A percentile compares a stretch with the other conserved stretches of the same genome.
phyloP scores from a whole-genome alignment of 1,140 invertebrate species.

The Octopus sinensis region DNA sequence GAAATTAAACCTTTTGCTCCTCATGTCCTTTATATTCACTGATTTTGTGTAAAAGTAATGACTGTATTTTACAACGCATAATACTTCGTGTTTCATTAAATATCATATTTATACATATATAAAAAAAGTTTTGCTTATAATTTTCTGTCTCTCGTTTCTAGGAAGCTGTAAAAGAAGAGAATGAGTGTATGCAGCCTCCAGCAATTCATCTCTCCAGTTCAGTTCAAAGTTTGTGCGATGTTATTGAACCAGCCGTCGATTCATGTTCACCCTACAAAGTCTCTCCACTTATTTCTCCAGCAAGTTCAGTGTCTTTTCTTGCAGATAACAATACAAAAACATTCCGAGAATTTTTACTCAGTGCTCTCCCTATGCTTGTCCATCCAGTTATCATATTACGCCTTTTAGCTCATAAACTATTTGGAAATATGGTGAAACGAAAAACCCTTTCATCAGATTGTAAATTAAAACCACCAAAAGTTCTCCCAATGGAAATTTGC shows the following conservation, averaged over 20 bases:
- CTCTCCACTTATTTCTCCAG: conserved; percentile 44
- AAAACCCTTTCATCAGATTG: conserved; percentile 40
- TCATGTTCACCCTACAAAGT: conserved; percentile 20
- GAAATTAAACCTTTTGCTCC: too few species aligned
- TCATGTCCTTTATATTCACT: too few species aligned
- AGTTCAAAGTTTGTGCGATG: conserved; percentile 33
- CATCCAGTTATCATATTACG: conserved; percentile 65
- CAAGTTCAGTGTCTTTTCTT: conserved; percentile 43
- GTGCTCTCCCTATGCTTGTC: conserved; percentile 61
- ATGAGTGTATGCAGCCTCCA: conserved; percentile 28
- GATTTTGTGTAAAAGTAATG: too few species aligned
- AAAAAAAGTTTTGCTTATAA: background rate
- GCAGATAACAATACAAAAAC: conserved; percentile 37
- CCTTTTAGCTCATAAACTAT: conserved; percentile 64
- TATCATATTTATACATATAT: background rate
- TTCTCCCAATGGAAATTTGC: conserved; percentile 40
- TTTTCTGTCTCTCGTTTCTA: conserved; percentile 23
- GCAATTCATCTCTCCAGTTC: conserved; percentile 39
- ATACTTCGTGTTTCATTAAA: too few species aligned
- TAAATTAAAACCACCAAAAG: conserved; percentile 47
- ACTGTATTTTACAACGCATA: too few species aligned
- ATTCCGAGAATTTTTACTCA: conserved; percentile 50
- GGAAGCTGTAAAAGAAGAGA: conserved; percentile 44
- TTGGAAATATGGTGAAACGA: conserved; percentile 53
- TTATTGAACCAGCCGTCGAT: conserved; percentile 20